Evolutionary conservation across 1,140 invertebrate species (phyloP).

Genomic region (Harlomillsia oculata): DNA sequence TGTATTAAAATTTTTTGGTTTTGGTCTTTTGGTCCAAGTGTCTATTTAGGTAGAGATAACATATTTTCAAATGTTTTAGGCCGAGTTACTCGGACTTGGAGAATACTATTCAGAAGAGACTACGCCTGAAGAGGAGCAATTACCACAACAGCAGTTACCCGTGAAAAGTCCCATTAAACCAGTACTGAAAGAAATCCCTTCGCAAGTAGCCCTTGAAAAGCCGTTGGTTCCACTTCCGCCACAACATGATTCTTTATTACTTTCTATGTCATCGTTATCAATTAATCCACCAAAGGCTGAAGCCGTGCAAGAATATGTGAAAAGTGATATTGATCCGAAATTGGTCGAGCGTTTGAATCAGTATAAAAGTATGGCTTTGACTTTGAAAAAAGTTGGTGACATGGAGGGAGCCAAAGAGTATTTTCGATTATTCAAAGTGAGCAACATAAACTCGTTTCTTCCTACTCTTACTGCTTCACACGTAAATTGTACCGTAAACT

Average conservation of each 20-base stretch:
- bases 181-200: neutral
- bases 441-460: neutral
- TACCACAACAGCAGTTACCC: neutral
- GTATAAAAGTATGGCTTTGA: conserved; percentile 13
- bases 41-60: conserved; percentile 50
- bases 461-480: neutral
- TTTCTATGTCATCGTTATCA: too few relatives aligned
- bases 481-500: neutral
- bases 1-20: too few relatives aligned
- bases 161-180: neutral
- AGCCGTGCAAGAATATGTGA: too few relatives aligned
- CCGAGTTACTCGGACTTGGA: conserved; percentile 37
- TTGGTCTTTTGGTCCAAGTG: conserved; percentile 46
- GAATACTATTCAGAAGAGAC: too few relatives aligned
- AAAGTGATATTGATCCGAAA: neutral
- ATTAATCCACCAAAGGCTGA: too few relatives aligned
- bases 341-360: neutral
- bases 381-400: conserved; percentile 12
- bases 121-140: too few relatives aligned
- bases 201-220: too few relatives aligned
- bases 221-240: too few relatives aligned
- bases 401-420: neutral
- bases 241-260: too few relatives aligned
- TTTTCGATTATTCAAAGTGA: conserved; percentile 7
- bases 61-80: conserved; percentile 30